Evolutionary conservation across 2,113 vertebrate species (phyloP), one percentile per base, ranked within the genome.

Genomic region (Lanius collurio): DNA sequence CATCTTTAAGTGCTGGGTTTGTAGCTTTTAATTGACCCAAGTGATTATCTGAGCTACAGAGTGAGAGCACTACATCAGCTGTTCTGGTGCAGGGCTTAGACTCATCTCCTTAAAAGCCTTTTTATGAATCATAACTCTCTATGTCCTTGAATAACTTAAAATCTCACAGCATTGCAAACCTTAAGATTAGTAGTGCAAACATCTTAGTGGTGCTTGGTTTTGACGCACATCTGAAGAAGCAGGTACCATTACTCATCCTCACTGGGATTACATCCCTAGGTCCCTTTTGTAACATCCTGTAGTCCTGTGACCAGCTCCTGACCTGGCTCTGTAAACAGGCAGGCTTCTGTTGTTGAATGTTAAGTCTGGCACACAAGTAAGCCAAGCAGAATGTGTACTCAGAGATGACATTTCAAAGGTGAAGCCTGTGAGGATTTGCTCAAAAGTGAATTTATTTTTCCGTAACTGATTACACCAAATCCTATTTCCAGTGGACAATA

Each of bases 21-120:
- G 73, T 59, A 70, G 83, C 68, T 93, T 93, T 81, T 95, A 81
- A 87, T 90, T 93, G 75, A 75, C 68, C 68, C 1, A 2, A 60
- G 68, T 80, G 47, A 95, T 84, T 95, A 67, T 59, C 75, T 83
- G 21, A 92, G 53, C 53, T 70, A 22, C 33, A 74, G 41, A 74
- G 49, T 52, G 52, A 70, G 64, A 88, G 64, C 44, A 37, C 64
- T 76, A 44, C 92, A 84, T 83, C 76, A 69, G 67, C 50, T 86
- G 67, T 73, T 80, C 59, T 41, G 35, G 75, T 56, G n/a, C 47
- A 52, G 71, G 75, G 82, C 78, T 97, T 80, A 93, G 92, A 70
- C 44, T 96, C 88, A 93, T 95, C 85, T 83, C 77, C 83, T 90
- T 93, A 78, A 94, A 95, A 97, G 84, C 93, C 37, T 94, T 87